phyloP scores from a whole-genome alignment of 2,797 vertebrate genomes.

The Anguilla megastoma region DNA sequence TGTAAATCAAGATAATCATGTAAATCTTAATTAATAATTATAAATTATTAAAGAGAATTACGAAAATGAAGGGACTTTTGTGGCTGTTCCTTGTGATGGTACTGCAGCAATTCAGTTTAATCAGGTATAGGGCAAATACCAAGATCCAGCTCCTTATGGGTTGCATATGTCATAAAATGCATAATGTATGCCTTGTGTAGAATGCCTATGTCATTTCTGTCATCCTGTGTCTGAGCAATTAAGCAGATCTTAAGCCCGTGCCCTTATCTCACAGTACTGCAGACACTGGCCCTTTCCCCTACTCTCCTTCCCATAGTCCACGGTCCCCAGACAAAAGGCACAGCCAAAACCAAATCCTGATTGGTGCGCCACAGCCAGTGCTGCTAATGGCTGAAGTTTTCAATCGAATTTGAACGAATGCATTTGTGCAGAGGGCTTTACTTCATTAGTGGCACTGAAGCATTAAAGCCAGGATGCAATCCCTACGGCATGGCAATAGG shows the following conservation, averaged over 20 bases:
- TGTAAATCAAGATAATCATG: too few species aligned
- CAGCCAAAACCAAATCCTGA: conserved; percentile 4
- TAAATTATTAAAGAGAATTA: background rate
- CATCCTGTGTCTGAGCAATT: conserved; percentile 16
- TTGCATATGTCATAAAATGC: conserved; percentile 14
- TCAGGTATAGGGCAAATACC: conserved; percentile 4
- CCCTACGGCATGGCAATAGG: background rate
- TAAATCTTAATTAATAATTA: background rate
- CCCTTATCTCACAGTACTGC: too few species aligned
- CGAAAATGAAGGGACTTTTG: background rate
- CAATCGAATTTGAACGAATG: background rate
- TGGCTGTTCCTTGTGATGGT: background rate
- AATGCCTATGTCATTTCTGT: conserved; percentile 2
- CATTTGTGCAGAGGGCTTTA: background rate
- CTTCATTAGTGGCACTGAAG: conserved; percentile 21
- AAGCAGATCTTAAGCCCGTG: conserved; percentile 12
- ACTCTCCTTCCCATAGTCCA: background rate
- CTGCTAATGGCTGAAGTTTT: background rate
- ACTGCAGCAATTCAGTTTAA: conserved; percentile 22
- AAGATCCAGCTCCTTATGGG: conserved; percentile 1
- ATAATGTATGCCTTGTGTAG: background rate
- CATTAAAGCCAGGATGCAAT: conserved; percentile 9
- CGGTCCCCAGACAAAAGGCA: background rate
- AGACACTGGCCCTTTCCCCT: background rate
- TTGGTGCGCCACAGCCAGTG: background rate